Conservation (phyloP, 2,888 invertebrate species). For the Clostera curtula region DNA sequence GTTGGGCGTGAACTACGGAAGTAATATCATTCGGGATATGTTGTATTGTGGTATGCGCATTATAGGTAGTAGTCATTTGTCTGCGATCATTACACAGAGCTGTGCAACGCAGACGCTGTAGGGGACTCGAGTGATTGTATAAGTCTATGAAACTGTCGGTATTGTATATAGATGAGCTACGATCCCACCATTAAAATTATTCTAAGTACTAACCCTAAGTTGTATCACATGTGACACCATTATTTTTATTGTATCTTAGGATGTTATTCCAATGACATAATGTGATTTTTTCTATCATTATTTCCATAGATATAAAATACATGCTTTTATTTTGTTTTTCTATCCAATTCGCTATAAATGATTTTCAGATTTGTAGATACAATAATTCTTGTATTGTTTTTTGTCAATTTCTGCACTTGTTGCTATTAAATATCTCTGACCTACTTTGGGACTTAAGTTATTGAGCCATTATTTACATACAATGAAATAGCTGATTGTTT, state of each 20-base stretch:
- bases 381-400: slow-evolving; percentile 32
- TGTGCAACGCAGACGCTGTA: slow-evolving; percentile 44
- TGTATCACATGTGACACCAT: slow-evolving; percentile 59
- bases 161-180: slow-evolving; percentile 72
- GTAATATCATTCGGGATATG: too few species aligned
- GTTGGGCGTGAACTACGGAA: slow-evolving; percentile 7
- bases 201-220: slow-evolving; percentile 69
- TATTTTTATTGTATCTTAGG: slow-evolving; percentile 49
- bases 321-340: slow-evolving; percentile 44
- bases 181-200: slow-evolving; percentile 73
- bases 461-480: too few species aligned
- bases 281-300: slow-evolving; percentile 66
- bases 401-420: too few species aligned
- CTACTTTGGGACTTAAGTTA: too few species aligned
- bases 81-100: slow-evolving; percentile 34
- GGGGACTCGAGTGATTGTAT: slow-evolving; percentile 69
- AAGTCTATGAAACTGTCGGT: slow-evolving; percentile 67
- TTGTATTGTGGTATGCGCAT: too few species aligned
- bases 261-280: slow-evolving; percentile 66
- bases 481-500: too few species aligned
- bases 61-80: too few species aligned
- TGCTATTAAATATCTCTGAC: too few species aligned
- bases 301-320: slow-evolving; percentile 57
- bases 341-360: slow-evolving; percentile 38
- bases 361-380: slow-evolving; percentile 35